These are phyloP conservation scores for Lasioglossum oenotherae DNA, from an alignment of 2,888 invertebrate genomes.

Conservation along the genomic window DNA sequence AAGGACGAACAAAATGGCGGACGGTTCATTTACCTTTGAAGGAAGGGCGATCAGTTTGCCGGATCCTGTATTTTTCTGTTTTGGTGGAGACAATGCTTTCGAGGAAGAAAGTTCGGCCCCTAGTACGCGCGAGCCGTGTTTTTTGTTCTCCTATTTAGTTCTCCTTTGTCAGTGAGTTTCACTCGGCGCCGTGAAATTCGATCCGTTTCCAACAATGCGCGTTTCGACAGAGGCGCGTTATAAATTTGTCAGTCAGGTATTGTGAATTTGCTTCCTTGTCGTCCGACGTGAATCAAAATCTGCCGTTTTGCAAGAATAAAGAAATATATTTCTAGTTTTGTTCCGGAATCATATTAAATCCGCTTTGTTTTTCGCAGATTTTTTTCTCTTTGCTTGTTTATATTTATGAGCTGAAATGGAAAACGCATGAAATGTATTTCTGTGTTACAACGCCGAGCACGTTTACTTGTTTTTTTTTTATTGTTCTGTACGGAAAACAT, in stretches of 20 bases:
- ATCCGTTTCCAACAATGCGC: constrained; percentile 7
- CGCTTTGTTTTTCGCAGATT: neutral
- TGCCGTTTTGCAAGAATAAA: neutral
- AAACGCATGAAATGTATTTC: no score
- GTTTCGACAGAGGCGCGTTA: constrained; percentile 25
- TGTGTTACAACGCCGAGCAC: neutral
- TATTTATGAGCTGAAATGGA: neutral
- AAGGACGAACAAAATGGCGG: neutral
- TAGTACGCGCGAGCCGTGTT: neutral
- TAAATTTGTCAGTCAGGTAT: constrained; percentile 38
- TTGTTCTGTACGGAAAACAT: neutral
- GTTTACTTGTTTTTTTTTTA: neutral
- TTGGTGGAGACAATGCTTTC: neutral
- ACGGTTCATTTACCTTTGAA: neutral
- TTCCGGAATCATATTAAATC: neutral
- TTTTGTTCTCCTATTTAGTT: constrained; percentile 2
- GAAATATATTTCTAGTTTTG: neutral
- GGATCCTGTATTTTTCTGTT: neutral
- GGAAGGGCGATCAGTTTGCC: neutral
- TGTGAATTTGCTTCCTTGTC: constrained; percentile 26
- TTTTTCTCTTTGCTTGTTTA: neutral
- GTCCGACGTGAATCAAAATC: constrained; percentile 16
- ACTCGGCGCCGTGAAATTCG: constrained; percentile 16
- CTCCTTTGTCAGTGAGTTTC: constrained; percentile 16
- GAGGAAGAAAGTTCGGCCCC: neutral